Base-by-base conservation (phyloP, 2,113 vertebrate genomes). In the Dromiciops gliroides region DNA sequence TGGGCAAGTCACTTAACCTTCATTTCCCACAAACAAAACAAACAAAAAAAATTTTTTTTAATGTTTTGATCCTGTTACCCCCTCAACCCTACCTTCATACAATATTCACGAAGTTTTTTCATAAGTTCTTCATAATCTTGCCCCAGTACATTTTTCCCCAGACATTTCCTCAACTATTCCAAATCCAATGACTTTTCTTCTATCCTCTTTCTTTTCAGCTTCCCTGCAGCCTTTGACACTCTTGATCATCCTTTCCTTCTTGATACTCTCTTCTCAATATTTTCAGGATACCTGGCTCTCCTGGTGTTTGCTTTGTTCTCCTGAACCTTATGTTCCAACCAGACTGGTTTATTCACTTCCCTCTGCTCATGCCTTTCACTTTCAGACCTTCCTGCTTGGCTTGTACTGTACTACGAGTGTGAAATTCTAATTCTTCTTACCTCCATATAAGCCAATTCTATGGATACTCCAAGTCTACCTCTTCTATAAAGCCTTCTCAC, bases 181-280 rank as follows among this genome's bases (percentile, higher is more conserved):
- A 11, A 60, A 60, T 60, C 26, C 26, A 48, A 12, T 67, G 19
- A 1, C 60, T 25, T 50, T 26, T 50, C 12, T 0, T 4, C 16
- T 1, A 0, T 12, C 49, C 26, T 48, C 0, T 47, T 47, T 89
- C 25, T 0, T 4, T 28, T 26, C 44, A 31, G n/a, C 24, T 2
- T 12, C 5, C 19, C 19, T 22, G 31, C 16, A 67, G 60, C 1
- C 60, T 67, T 0, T 88, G n/a, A 51, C 7, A 19, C 14, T 49
- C 56, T 24, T n/a, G 0, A 0, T 26, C 37, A 51, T 48, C 23
- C 48, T 67, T 49, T 50, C n/a, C 26, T 91, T 24, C 50, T 31
- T 22, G 0, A 28, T 16, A 16, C 8, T 8, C n/a, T 51, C 11
- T 56, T 67, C 31, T 67, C 60, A 67, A 11, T 16, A 0, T n/a